A percentile compares a stretch with the other conserved stretches of the same genome.
Evolutionary conservation across 2,797 vertebrate species (phyloP).

Genomic region (Threskiornis aethiopicus): DNA sequence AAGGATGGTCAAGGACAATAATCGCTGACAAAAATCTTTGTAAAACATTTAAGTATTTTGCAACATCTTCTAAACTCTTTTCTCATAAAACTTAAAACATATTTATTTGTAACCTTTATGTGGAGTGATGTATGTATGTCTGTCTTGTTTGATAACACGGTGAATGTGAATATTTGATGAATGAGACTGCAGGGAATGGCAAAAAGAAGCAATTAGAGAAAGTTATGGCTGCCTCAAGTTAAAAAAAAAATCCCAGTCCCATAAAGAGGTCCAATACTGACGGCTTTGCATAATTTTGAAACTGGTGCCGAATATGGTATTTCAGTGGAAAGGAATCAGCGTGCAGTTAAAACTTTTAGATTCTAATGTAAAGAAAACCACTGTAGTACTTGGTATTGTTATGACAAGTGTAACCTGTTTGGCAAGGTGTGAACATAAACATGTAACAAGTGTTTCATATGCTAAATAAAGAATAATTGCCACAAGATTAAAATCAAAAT

Average conservation of each 20-base stretch:
- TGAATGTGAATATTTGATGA: slow-evolving; percentile 56
- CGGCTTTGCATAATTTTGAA: not conserved
- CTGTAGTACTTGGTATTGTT: slow-evolving; percentile 66
- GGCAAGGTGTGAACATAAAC: slow-evolving; percentile 65
- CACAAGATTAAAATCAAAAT: slow-evolving; percentile 63
- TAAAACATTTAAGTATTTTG: slow-evolving; percentile 66
- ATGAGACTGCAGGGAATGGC: not conserved
- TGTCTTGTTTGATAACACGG: slow-evolving; percentile 68
- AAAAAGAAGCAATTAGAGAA: not conserved
- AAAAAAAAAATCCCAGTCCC: not conserved
- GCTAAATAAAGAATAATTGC: slow-evolving; percentile 70
- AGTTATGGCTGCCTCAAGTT: not conserved
- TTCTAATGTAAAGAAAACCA: slow-evolving; percentile 23
- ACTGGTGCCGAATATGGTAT: not conserved
- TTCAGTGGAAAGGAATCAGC: slow-evolving; percentile 17
- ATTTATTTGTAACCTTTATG: slow-evolving; percentile 79
- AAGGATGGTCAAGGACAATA: slow-evolving; percentile 57
- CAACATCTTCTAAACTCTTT: slow-evolving; percentile 58
- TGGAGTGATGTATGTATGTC: slow-evolving; percentile 67
- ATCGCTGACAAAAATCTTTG: slow-evolving; percentile 61
- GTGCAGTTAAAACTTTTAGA: slow-evolving; percentile 1
- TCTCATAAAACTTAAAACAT: slow-evolving; percentile 56
- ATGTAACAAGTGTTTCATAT: slow-evolving; percentile 61
- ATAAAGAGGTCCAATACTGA: not conserved
- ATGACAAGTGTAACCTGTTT: slow-evolving; percentile 54